These are phyloP conservation scores for Coracopsis vasa DNA, from an alignment of 2,113 vertebrate genomes.

Conservation along the genomic window DNA sequence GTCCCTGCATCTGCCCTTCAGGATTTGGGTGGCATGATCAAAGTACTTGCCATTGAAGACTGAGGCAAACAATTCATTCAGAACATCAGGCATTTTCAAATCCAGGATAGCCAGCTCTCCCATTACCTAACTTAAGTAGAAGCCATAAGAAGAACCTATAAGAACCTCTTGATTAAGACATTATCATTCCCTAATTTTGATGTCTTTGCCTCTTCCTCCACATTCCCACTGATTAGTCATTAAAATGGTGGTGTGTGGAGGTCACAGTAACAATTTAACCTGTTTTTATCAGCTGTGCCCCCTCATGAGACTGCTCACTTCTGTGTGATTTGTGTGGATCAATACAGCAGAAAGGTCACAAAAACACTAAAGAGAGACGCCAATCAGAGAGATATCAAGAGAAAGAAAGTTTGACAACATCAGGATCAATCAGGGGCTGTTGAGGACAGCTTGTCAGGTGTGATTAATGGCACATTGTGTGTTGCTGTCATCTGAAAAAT, in stretches of 20 bases:
- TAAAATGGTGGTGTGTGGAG: not conserved
- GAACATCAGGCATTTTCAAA: not conserved
- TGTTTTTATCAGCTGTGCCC: constrained; percentile 23
- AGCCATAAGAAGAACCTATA: not conserved
- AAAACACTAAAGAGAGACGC: constrained; percentile 32
- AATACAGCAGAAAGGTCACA: constrained; percentile 55
- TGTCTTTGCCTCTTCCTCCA: not conserved
- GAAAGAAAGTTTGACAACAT: constrained; percentile 68
- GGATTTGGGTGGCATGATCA: not conserved
- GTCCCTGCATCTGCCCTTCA: not conserved
- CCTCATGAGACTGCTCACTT: not conserved
- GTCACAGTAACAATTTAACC: not conserved
- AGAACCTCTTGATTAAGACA: not conserved
- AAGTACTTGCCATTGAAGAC: not conserved
- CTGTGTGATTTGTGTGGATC: constrained; percentile 23
- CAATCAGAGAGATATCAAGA: constrained; percentile 30
- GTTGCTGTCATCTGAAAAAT: constrained; percentile 25
- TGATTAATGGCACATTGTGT: constrained; percentile 38
- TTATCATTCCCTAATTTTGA: not conserved
- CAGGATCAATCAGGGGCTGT: constrained; percentile 36
- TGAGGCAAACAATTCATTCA: not conserved
- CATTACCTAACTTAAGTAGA: not conserved
- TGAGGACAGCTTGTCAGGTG: constrained; percentile 43
- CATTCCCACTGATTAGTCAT: constrained; percentile 1
- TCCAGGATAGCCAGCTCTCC: not conserved